These are phyloP conservation scores for Agapornis canus DNA, from an alignment of 2,797 vertebrate species.

Conservation along the genomic window DNA sequence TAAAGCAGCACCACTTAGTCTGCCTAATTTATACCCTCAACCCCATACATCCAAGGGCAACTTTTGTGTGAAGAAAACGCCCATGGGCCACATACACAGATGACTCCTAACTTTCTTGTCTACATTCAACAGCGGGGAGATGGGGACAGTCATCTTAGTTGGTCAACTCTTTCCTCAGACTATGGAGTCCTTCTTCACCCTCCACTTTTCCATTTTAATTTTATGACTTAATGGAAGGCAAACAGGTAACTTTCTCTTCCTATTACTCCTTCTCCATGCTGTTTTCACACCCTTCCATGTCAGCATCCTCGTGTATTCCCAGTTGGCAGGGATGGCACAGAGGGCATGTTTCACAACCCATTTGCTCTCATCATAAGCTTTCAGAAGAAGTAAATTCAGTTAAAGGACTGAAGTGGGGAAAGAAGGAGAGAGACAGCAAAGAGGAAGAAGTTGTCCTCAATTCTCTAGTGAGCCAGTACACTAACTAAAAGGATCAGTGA, in stretches of 20 bases:
- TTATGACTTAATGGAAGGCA: not conserved
- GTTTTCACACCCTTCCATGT: not conserved
- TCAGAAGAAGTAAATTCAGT: not conserved
- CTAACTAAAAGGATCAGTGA: not conserved
- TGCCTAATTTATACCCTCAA: not conserved
- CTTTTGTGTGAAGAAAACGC: not conserved
- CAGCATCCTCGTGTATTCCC: not conserved
- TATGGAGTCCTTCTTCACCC: not conserved
- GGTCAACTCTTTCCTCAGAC: not conserved
- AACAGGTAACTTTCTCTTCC: not conserved
- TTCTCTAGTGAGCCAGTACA: not conserved
- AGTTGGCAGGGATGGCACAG: not conserved
- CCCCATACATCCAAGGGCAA: not conserved
- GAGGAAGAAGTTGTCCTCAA: not conserved
- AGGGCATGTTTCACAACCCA: not conserved
- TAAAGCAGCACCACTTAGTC: not conserved
- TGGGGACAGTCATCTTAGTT: not conserved
- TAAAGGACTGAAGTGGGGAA: not conserved
- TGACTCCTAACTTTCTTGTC: not conserved
- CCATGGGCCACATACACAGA: not conserved
- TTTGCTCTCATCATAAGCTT: not conserved
- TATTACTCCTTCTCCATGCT: not conserved
- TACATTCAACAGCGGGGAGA: not conserved
- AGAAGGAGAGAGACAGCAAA: not conserved
- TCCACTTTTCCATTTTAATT: not conserved